phyloP scores from a whole-genome alignment of 1,140 invertebrate species.

The Phymastichus coffea region DNA sequence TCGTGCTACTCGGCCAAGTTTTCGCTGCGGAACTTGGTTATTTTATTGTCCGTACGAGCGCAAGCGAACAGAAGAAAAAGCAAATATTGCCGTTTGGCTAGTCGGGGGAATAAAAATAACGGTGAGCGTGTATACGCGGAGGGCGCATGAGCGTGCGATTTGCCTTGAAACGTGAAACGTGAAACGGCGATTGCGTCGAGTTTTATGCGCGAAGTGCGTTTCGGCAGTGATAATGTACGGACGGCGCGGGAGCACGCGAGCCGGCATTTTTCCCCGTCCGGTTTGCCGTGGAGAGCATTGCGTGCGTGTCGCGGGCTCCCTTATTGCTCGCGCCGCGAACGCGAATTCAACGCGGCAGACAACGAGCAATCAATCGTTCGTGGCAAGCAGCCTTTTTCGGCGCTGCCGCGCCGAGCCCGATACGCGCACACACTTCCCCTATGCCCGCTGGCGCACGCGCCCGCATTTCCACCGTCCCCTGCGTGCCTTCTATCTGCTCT shows the following conservation, averaged over 20 bases:
- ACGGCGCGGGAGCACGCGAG: neutral
- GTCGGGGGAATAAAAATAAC: no score
- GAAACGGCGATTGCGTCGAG: neutral
- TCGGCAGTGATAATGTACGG: neutral
- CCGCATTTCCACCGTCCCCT: neutral
- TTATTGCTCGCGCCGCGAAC: neutral
- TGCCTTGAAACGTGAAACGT: no score
- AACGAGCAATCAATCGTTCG: conserved; percentile 23
- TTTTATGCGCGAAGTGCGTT: neutral
- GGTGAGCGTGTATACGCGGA: no score
- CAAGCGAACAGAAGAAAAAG: no score
- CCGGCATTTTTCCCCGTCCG: no score
- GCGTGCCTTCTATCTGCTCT: neutral
- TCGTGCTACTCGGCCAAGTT: no score
- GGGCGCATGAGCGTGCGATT: no score
- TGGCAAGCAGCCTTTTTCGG: conserved; percentile 5
- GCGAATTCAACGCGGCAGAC: conserved; percentile 6
- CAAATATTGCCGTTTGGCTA: no score
- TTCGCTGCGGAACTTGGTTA: no score
- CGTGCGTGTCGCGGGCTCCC: conserved; percentile 2
- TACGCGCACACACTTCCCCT: neutral
- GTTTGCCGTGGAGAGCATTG: no score
- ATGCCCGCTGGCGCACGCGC: neutral
- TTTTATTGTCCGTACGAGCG: no score
- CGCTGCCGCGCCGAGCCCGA: neutral